Conservation (phyloP, 2,113 vertebrate genomes). For the Gobius niger region DNA sequence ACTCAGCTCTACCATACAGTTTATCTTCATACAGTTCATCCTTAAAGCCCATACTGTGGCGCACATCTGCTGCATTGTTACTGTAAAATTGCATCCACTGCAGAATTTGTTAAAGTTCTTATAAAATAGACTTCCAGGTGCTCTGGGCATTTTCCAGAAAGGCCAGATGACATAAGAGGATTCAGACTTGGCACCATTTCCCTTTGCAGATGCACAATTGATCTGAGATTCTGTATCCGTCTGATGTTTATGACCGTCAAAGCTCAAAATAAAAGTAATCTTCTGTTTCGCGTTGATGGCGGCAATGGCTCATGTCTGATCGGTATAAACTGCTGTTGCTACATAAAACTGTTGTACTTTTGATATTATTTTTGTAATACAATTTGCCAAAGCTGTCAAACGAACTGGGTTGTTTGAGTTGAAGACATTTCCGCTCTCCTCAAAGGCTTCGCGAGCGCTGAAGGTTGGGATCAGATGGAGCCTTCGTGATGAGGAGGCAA, state of each 20-base stretch:
- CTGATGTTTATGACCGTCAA: background rate
- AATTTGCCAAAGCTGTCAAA: too few species aligned
- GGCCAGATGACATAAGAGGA: background rate
- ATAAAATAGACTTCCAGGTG: background rate
- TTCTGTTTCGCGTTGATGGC: conserved; percentile 46
- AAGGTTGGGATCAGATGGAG: too few species aligned
- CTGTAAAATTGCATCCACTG: background rate
- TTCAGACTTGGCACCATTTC: background rate
- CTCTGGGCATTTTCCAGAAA: background rate
- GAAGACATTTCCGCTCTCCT: too few species aligned
- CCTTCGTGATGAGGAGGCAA: too few species aligned
- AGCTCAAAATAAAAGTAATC: background rate
- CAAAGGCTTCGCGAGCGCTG: too few species aligned
- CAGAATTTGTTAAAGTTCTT: background rate
- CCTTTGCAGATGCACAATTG: background rate
- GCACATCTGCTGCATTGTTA: background rate
- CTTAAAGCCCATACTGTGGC: background rate
- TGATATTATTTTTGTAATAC: too few species aligned
- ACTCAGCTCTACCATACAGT: background rate
- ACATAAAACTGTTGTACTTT: too few species aligned
- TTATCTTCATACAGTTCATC: background rate
- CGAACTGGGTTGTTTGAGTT: too few species aligned
- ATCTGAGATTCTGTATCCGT: background rate
- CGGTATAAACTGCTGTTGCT: too few species aligned
- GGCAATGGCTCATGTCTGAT: too few species aligned